Base-by-base conservation (phyloP, 92 coral and sea anemone species). In the Palythoa caribaeorum region DNA sequence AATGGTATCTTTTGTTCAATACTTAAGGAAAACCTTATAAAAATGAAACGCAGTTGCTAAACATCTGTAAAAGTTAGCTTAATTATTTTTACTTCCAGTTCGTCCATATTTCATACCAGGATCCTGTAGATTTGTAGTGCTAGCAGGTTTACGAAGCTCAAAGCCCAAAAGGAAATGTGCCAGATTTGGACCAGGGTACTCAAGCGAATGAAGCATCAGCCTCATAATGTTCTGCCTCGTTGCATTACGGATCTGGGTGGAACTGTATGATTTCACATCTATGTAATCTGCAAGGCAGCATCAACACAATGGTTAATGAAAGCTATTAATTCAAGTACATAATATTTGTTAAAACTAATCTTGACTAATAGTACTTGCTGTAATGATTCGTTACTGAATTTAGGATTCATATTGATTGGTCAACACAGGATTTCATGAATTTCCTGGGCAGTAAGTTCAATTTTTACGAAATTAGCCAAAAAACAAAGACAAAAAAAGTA, bases 131-230 rank as follows among this genome's bases (percentile, higher is more conserved):
- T 91, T 97, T 19, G 98, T 94, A 84, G 92, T 96, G 78, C 92
- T 76, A 65, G 93, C 94, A 77, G 98, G 98, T 86, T 96, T 91
- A 44, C 98, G 90, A n/a, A 94, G 94, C 28, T 97, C 96, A 84
- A 83, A 97, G 16, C 99, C 99, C 89, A 97, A 88, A 16, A 97
- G 87, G 71, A 95, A 95, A 68, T 97, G 98, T 59, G 99, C 95
- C 73, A 97, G 90, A 90, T 94, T 97, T 44, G 98, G 99, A 0
- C 97, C 92, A 15, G 97, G 93, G 72, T 90, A 92, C 85, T 95
- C 92, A 6, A 97, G 94, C 9, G 98, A 97, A 90, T 95, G 91
- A n/a, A 97, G 92, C 91, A 97, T 71, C 38, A 97, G 78, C 20
- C 98, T 94, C 71, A 97, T 84, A 16, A 97, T 94, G 87, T 97